Evolutionary conservation across 2,113 vertebrate genomes (phyloP), one percentile per base, ranked within the genome.

Genomic region (Colistium nudipinnis): DNA sequence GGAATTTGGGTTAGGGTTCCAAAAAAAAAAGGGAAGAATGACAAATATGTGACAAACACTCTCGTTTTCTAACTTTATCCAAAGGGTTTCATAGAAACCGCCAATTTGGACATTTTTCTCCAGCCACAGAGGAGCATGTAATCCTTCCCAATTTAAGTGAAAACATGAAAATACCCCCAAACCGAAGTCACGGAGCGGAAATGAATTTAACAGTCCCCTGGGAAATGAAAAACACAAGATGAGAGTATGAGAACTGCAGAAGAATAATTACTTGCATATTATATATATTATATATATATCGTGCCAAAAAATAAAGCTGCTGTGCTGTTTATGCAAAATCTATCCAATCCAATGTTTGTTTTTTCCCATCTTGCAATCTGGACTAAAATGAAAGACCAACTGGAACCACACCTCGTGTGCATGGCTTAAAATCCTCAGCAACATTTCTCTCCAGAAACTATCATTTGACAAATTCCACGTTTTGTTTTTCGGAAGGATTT

Each of bases 101-200:
- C 10, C 19, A 68, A 16, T 30, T 6, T 54, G 67, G 68, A 67
- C 43, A 16, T 13, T 19, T 57, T 53, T 64, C 56, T 56, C 4
- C 13, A 44, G 35, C 28, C 73, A 45, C 54, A 62, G 33, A 67
- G 25, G 56, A 71, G 47, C 33, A 7, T 30, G 38, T 22, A 70
- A 64, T 56, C 57, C 48, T 38, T 48, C n/a, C n/a, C 1, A 19
- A 19, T 6, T 64, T 41, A 7, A 81, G 30, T 12, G 35, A 68
- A 72, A 61, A 64, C 52, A 70, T 39, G 49, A 48, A 81, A 74
- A 71, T 59, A 43, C 44, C 56, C 8, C 49, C 53, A 63, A 64
- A 9, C 41, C 2, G 11, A 45, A 63, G 39, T 62, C 54, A 59
- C 1, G 4, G 49, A 48, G 14, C 3, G 45, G 65, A 68, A 65